Evolutionary conservation across 2,113 vertebrate species (phyloP), one percentile per base, ranked within the genome.

Genomic region (Lipophrys pholis): DNA sequence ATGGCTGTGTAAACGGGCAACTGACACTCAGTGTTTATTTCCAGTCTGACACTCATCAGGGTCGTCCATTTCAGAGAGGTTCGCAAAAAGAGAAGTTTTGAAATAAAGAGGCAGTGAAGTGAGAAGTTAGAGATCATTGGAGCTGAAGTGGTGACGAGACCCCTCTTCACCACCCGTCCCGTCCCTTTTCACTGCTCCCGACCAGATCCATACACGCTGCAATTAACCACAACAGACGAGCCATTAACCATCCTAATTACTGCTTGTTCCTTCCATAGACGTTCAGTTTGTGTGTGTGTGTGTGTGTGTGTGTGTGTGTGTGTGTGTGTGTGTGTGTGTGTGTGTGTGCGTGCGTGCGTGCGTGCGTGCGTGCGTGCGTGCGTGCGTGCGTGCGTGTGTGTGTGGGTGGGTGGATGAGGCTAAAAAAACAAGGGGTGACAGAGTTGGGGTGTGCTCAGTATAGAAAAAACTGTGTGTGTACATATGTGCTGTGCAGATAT

Each of bases 151-250:
- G 48, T 14, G 52, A 77, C 64, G 71, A 75, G 21, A 64, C 62
- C 81, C 50, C 30, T 41, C 62, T 48, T 35, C 62, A 51, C 30
- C 57, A 9, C 12, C 7, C 63, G 14, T 35, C 8, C 9, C 40
- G 2, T 1, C 49, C 8, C 64, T 64, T 30, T 61, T 54, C 6
- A 17, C 14, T 53, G 21, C 61, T 42, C 6, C 12, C 46, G 51
- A 53, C 41, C 50, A 42, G 15, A 82, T 82, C 80, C 53, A 89
- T 83, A 82, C 82, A 84, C 72, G 76, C 88, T 80, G 85, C 83
- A 92, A 92, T 92, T 90, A 91, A 91, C 50, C 82, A 89, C 89
- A 89, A 88, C 90, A 92, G 68, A 89, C 64, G 57, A 86, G 73
- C 84, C 85, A 89, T 87, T 90, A 87, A 73, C 40, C 67, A 17